Evolutionary conservation across 2,888 invertebrate species (phyloP).

Genomic region (Cylindroiulus punctatus): DNA sequence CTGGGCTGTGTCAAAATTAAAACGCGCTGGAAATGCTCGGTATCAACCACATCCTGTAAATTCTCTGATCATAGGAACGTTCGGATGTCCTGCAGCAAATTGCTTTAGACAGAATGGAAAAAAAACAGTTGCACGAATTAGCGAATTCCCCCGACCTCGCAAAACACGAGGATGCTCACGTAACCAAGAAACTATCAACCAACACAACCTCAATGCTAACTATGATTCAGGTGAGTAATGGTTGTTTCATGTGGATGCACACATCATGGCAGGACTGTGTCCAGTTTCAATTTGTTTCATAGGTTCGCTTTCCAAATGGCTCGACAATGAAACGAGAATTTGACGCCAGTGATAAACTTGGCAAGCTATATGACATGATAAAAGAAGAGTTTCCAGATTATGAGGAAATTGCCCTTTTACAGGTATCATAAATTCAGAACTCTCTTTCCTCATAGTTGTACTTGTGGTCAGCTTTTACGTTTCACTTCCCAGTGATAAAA

Average conservation of each 20-base stretch:
- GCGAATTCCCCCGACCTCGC: background rate
- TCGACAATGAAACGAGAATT: background rate
- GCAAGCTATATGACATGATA: background rate
- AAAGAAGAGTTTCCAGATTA: background rate
- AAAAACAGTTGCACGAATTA: background rate
- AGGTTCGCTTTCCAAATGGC: conserved; percentile 24
- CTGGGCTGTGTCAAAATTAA: background rate
- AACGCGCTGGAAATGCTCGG: background rate
- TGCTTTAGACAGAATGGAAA: conserved; percentile 36
- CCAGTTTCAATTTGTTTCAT: background rate
- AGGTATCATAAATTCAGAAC: background rate
- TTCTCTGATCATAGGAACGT: background rate
- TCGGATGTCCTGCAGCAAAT: conserved; percentile 40
- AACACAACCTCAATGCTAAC: background rate
- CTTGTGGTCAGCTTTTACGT: background rate
- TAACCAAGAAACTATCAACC: background rate
- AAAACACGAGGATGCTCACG: background rate
- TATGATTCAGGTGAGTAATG: conserved; percentile 20
- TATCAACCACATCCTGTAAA: background rate
- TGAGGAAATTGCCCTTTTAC: conserved; percentile 11
- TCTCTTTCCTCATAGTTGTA: background rate
- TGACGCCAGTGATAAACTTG: background rate
- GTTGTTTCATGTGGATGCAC: background rate
- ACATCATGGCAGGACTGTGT: background rate
- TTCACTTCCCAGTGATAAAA: background rate